A percentile compares a stretch with the other conserved stretches of the same genome.
These are phyloP conservation scores for Procambarus clarkii DNA, from an alignment of 1,140 invertebrate genomes.

Conservation along the genomic window DNA sequence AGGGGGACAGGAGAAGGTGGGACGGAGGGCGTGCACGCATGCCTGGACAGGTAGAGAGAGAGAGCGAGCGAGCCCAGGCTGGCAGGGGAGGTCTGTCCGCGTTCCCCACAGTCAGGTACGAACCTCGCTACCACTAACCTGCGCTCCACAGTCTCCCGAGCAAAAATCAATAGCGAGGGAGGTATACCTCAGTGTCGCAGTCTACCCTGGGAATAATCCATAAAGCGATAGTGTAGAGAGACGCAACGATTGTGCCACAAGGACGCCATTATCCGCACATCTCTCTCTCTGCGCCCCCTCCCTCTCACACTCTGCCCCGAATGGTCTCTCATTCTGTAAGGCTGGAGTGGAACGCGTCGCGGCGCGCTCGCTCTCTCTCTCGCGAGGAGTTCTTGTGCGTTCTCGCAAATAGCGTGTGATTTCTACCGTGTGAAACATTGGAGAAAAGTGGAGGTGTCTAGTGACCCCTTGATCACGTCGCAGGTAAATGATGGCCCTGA, in stretches of 20 bases:
- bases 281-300: background rate
- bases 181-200: background rate
- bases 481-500: too few species aligned
- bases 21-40: background rate
- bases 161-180: constrained; percentile 1
- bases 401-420: background rate
- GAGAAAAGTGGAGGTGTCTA: too few species aligned
- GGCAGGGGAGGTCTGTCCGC: background rate
- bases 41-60: background rate
- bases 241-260: background rate
- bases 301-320: too few species aligned
- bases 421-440: background rate
- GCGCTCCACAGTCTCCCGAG: background rate
- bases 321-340: too few species aligned
- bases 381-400: background rate
- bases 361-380: background rate
- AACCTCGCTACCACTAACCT: background rate
- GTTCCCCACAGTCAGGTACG: background rate
- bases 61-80: background rate
- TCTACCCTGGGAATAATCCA: constrained; percentile 16
- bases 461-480: too few species aligned
- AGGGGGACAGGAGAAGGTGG: background rate
- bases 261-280: background rate
- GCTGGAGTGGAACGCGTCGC: too few species aligned
- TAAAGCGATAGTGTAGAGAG: constrained; percentile 2